Evolutionary conservation across 1,140 invertebrate genomes (phyloP).

Genomic region (Trichonephila clavipes): DNA sequence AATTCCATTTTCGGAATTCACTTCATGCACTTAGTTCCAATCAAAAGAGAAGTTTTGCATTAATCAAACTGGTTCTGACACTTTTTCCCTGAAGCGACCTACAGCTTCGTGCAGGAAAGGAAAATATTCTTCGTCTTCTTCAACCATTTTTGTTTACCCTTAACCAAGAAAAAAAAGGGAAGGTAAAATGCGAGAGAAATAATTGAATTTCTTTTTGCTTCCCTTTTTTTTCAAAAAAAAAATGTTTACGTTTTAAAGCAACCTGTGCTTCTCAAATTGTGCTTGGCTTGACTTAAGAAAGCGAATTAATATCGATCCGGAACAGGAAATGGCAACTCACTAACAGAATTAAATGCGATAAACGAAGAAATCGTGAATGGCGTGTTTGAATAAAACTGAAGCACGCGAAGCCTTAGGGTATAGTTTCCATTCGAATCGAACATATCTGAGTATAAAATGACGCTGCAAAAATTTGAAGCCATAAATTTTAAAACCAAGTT

Average conservation of each 20-base stretch:
- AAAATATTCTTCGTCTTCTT: not conserved
- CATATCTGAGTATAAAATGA: too few relatives aligned
- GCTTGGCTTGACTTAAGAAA: not conserved
- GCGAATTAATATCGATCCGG: slow-evolving; percentile 9
- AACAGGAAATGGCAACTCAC: not conserved
- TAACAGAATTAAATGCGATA: not conserved
- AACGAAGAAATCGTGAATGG: not conserved
- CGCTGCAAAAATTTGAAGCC: too few relatives aligned
- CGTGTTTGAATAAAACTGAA: too few relatives aligned
- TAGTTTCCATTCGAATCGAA: too few relatives aligned
- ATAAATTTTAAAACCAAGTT: too few relatives aligned
- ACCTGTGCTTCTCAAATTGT: not conserved
- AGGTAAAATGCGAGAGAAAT: not conserved
- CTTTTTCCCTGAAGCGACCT: not conserved
- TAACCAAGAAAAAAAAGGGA: too few relatives aligned
- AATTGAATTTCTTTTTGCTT: slow-evolving; percentile 28
- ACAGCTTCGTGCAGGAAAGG: not conserved
- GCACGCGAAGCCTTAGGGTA: too few relatives aligned
- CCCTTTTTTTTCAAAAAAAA: not conserved
- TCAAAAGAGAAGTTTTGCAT: slow-evolving; percentile 30
- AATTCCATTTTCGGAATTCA: slow-evolving; percentile 46
- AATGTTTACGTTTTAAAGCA: slow-evolving; percentile 11
- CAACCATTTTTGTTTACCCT: not conserved
- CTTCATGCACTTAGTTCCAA: slow-evolving; percentile 17
- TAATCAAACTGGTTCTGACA: slow-evolving; percentile 28